phyloP scores from a whole-genome alignment of 2,113 vertebrate species.

The Todiramphus saurophagus region DNA sequence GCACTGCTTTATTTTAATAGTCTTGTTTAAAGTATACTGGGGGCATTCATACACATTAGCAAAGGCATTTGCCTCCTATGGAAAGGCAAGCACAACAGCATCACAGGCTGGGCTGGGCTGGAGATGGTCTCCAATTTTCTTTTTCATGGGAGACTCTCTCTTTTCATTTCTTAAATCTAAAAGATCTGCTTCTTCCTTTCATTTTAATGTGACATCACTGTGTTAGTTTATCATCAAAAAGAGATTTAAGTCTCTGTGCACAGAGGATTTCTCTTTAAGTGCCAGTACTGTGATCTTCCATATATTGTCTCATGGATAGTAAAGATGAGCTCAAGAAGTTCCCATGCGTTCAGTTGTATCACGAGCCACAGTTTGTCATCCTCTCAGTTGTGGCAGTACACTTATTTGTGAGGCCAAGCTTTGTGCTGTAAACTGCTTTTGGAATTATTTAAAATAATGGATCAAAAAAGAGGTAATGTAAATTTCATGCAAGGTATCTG shows the following conservation, averaged over 20 bases:
- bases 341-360: background rate
- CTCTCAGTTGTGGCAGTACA: background rate
- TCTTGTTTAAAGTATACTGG: background rate
- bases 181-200: background rate
- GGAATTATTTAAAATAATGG: background rate
- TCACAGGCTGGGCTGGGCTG: background rate
- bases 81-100: background rate
- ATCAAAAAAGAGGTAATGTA: background rate
- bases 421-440: background rate
- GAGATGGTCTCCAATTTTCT: background rate
- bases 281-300: background rate
- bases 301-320: background rate
- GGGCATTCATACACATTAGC: background rate
- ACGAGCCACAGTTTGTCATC: background rate
- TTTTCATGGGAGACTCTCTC: background rate
- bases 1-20: background rate
- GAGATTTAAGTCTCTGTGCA: background rate
- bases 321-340: background rate
- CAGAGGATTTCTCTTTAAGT: background rate
- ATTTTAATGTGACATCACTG: background rate
- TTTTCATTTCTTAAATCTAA: background rate
- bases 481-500: background rate
- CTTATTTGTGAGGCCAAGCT: background rate
- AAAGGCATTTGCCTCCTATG: background rate
- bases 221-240: background rate